Percentiles rank a stretch among this genome's conserved stretches.
phyloP scores from a whole-genome alignment of 2,113 vertebrate species.

The Periophthalmus modestus region DNA sequence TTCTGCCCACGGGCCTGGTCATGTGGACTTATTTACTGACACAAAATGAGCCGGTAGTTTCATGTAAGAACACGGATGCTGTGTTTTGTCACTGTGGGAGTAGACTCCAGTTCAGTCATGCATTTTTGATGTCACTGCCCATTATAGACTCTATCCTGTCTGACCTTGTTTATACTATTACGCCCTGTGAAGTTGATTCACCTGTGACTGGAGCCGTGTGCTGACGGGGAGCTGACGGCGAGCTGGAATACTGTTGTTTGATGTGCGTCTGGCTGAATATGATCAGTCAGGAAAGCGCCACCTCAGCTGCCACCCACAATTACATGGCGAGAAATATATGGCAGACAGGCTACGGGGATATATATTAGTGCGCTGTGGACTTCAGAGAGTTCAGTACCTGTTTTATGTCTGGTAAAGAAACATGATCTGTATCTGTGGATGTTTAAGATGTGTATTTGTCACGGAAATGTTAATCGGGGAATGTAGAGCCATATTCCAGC shows the following conservation, averaged over 20 bases:
- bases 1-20: too few relatives aligned
- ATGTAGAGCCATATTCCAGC: too few relatives aligned
- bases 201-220: slow-evolving; percentile 8
- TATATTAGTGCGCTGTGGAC: background rate
- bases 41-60: background rate
- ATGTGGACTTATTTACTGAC: background rate
- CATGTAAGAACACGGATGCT: background rate
- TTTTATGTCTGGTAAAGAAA: background rate
- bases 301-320: background rate
- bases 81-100: background rate
- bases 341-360: background rate
- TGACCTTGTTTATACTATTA: slow-evolving; percentile 17
- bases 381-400: background rate
- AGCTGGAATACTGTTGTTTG: slow-evolving; percentile 5
- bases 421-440: background rate
- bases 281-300: slow-evolving; percentile 11
- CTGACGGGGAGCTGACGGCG: background rate
- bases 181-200: background rate
- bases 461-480: background rate
- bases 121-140: slow-evolving; percentile 29
- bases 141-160: slow-evolving; percentile 14
- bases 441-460: background rate
- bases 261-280: slow-evolving; percentile 11
- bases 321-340: background rate
- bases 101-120: slow-evolving; percentile 15